Conservation (phyloP, 2,888 invertebrate genomes). For the Pemphredon lugubris region DNA sequence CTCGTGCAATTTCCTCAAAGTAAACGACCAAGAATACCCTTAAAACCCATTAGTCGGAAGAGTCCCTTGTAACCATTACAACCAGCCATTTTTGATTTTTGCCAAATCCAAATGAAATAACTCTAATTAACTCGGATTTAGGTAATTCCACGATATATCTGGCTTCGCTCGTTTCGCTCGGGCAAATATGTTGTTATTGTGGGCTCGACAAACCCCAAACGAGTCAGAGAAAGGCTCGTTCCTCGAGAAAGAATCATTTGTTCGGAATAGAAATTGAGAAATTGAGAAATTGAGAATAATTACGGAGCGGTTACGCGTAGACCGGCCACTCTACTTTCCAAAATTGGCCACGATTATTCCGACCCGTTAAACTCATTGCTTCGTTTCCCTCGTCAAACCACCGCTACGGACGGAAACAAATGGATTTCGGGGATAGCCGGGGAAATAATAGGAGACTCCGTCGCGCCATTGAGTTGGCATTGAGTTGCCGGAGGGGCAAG, state of each 20-base stretch:
- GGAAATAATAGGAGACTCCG: conserved; percentile 29
- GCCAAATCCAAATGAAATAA: no score
- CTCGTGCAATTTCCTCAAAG: conserved; percentile 30
- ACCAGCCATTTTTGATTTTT: no score
- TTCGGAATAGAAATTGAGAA: conserved; percentile 43
- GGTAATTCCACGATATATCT: no score
- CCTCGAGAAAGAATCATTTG: conserved; percentile 27
- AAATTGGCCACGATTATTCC: conserved; percentile 53
- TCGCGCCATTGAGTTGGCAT: background rate
- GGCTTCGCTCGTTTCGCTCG: no score
- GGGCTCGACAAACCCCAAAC: background rate
- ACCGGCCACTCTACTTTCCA: conserved; percentile 17
- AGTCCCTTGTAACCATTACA: no score
- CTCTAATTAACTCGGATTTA: no score
- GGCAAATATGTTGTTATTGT: no score
- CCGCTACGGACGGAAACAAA: conserved; percentile 34
- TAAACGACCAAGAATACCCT: conserved; percentile 1
- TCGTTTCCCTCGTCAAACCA: conserved; percentile 29
- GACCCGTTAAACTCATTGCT: conserved; percentile 41
- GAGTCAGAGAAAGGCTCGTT: background rate
- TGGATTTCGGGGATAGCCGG: conserved; percentile 32
- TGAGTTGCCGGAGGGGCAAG: background rate
- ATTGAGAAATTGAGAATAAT: no score
- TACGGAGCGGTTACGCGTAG: conserved; percentile 1
- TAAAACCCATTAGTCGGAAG: background rate